Evolutionary conservation across 2,113 vertebrate genomes (phyloP).

Genomic region (Ictalurus furcatus): DNA sequence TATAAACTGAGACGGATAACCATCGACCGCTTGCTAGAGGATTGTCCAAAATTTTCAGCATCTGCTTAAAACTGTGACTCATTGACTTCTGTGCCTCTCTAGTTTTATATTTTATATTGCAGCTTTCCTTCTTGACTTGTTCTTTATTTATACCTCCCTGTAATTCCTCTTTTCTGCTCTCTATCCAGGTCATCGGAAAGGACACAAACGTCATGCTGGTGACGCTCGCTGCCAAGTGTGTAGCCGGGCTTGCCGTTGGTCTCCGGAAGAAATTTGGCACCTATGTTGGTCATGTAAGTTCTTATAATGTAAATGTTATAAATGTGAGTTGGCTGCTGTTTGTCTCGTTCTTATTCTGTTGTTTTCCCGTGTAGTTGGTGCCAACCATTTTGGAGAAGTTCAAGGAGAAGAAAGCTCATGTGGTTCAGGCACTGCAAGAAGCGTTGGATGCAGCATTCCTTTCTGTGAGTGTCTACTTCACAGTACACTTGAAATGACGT

Average conservation of each 20-base stretch:
- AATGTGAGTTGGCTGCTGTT: background rate
- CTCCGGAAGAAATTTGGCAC: conserved; percentile 96
- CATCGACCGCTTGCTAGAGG: background rate
- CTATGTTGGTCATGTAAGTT: conserved; percentile 90
- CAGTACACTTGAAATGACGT: no score
- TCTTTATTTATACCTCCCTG: no score
- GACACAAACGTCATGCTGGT: conserved; percentile 99
- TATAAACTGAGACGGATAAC: conserved; percentile 48
- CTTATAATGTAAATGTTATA: background rate
- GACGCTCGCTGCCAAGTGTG: conserved; percentile 91
- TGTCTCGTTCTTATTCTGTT: background rate
- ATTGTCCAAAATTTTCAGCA: no score
- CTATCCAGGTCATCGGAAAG: conserved; percentile 88
- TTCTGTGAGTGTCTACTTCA: conserved; percentile 77
- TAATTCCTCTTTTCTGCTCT: background rate
- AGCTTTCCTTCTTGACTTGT: no score
- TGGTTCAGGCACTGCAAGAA: conserved; percentile 94
- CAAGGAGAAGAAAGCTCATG: conserved; percentile 96
- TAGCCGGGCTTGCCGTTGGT: conserved; percentile 85
- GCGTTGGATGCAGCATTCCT: conserved; percentile 95
- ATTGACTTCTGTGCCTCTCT: no score
- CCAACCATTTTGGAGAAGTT: conserved; percentile 97
- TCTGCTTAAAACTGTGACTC: no score
- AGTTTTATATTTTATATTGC: no score
- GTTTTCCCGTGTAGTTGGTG: conserved; percentile 78